A percentile compares a stretch with the other conserved stretches of the same genome.
phyloP scores from a whole-genome alignment of 2,797 vertebrate species.

The Sciurus carolinensis region DNA sequence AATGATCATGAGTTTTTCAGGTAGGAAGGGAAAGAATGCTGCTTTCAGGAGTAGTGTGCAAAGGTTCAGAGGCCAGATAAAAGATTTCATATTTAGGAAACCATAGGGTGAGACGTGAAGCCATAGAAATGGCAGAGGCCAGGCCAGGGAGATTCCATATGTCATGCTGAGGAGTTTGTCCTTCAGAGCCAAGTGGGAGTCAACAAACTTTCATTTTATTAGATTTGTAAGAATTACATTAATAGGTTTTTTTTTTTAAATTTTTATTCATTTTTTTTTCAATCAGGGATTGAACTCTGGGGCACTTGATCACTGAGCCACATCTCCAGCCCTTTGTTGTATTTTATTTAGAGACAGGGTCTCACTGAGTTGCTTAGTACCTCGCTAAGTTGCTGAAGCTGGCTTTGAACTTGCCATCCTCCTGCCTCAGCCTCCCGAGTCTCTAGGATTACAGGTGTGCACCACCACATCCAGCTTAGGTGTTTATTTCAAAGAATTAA shows the following conservation, averaged over 20 bases:
- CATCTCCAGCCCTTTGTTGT: too few species aligned
- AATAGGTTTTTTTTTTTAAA: background rate
- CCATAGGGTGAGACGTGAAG: background rate
- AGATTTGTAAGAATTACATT: constrained; percentile 11
- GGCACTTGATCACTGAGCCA: too few species aligned
- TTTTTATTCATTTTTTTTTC: too few species aligned
- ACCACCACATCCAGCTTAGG: background rate
- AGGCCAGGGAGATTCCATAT: background rate
- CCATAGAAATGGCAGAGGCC: background rate
- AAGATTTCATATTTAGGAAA: background rate
- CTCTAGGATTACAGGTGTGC: too few species aligned
- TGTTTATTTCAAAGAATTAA: constrained; percentile 26
- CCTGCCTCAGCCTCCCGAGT: too few species aligned
- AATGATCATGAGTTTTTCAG: background rate
- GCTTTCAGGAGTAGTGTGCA: background rate
- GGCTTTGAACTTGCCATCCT: too few species aligned
- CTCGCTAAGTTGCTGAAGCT: too few species aligned
- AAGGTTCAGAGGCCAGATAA: background rate
- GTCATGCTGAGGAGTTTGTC: background rate
- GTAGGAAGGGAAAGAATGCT: background rate
- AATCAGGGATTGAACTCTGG: too few species aligned
- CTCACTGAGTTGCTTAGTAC: too few species aligned
- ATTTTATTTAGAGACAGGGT: too few species aligned
- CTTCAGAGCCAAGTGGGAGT: background rate
- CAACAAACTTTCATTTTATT: background rate